Evolutionary conservation across 2,888 invertebrate genomes (phyloP), one percentile per base, ranked within the genome.

Genomic region (Cheilosia variabilis): DNA sequence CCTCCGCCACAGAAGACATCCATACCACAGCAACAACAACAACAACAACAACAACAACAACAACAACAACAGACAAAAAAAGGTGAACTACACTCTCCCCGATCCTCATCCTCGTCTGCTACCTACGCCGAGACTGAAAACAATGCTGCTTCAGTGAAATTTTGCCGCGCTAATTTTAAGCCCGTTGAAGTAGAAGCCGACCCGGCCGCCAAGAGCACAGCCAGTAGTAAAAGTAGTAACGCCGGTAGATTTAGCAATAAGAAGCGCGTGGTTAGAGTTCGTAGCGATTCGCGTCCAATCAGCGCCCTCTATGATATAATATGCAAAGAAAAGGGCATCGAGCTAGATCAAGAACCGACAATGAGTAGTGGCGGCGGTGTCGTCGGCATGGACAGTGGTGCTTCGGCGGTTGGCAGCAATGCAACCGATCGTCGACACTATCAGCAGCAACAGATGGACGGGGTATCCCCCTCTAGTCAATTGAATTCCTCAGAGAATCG

Each of bases 271-370:
- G 91, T 92, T 80, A 90, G 92, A 79, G 92, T 92, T 73, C 91
- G 92, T 78, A 92, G 92, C 87, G 92, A 92, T 80, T 91, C 92
- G 87, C 91, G 92, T 80, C 92, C 92, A 7, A 92, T 92, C 17
- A 92, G 92, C 89, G 91, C 92, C 41, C 89, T 92, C 73, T 92
- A 92, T 88, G 92, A 92, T 79, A 92, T 92, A 92, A 92, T 92
- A 92, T 92, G 92, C 92, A 92, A 92, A 89, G 92, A 92, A 90
- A 91, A 92, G 88, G 91, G 91, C 77, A 89, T 91, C 77, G 90
- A 91, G 87, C 80, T 82, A 76, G 79, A 87, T 62, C 73, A 86
- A 43, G 80, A 87, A 75, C 63, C 77, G 65, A 81, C 69, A 84
- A 83, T 83, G 87, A 87, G 75, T 79, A 80, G 80, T 63, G 60